A percentile compares a stretch with the other conserved stretches of the same genome.
Evolutionary conservation across 2,113 vertebrate species (phyloP).

Genomic region (Neolamprologus brichardi): DNA sequence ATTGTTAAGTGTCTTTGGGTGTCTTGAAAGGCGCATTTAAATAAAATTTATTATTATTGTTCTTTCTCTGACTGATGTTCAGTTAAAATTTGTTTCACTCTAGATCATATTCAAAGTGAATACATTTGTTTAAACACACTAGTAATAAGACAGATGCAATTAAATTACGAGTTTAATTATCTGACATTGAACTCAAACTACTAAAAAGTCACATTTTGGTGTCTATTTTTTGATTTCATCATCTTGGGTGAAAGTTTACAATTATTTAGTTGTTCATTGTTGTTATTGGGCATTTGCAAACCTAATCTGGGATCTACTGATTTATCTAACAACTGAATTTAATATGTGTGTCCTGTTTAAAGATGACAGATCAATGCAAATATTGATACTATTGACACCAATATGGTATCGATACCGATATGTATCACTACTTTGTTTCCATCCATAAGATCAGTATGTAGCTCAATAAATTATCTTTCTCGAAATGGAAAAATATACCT

Average conservation of each 20-base stretch:
- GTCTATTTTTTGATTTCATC: background rate
- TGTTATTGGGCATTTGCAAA: background rate
- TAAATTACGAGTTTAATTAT: background rate
- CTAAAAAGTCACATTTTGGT: accelerated
- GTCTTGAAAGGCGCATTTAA: background rate
- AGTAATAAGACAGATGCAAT: accelerated
- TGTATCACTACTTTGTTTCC: background rate
- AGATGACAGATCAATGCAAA: background rate
- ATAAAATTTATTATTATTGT: background rate
- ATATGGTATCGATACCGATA: background rate
- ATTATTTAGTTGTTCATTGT: background rate
- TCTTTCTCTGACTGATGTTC: background rate
- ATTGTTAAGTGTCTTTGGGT: background rate
- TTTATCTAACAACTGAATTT: background rate
- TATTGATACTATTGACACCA: background rate
- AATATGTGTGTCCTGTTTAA: background rate
- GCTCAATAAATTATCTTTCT: background rate
- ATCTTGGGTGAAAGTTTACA: background rate
- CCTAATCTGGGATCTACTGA: background rate
- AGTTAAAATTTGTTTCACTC: background rate
- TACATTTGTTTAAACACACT: background rate
- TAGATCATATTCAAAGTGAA: background rate
- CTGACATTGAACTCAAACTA: background rate
- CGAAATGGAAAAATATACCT: background rate
- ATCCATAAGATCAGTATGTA: background rate